phyloP scores from a whole-genome alignment of 2,888 invertebrate species.

The Rhodophaea formosa region DNA sequence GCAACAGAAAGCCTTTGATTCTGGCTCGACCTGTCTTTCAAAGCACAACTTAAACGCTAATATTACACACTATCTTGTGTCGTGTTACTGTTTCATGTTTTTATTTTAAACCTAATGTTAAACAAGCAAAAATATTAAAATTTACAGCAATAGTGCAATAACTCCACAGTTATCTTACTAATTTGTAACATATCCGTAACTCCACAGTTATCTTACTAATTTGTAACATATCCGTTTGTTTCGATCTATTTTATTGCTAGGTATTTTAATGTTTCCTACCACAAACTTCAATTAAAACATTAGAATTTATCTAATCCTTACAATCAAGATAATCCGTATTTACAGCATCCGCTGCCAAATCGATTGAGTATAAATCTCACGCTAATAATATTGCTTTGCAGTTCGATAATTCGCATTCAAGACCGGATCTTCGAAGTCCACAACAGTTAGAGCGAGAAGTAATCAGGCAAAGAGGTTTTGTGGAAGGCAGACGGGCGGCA shows the following conservation, averaged over 20 bases:
- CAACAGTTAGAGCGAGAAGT: constrained; percentile 83
- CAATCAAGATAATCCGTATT: constrained; percentile 3
- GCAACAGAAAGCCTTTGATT: too few species aligned
- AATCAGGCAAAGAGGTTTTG: constrained; percentile 77
- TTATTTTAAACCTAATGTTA: too few species aligned
- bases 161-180: neutral
- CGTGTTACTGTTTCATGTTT: too few species aligned
- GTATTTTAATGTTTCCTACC: neutral
- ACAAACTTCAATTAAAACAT: neutral
- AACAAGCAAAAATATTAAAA: too few species aligned
- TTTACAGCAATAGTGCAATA: neutral
- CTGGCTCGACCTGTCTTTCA: too few species aligned
- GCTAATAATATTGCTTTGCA: constrained; percentile 35
- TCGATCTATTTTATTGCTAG: neutral
- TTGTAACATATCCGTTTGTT: neutral
- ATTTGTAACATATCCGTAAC: neutral
- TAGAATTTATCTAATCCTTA: neutral
- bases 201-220: neutral
- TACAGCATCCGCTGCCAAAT: constrained; percentile 7
- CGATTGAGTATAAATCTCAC: neutral
- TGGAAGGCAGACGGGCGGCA: constrained; percentile 81
- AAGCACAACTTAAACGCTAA: too few species aligned
- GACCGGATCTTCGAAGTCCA: constrained; percentile 80
- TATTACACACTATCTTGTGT: too few species aligned
- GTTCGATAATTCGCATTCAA: constrained; percentile 71